phyloP scores from a whole-genome alignment of 2,797 vertebrate species.

The Halcyon chelicuti region DNA sequence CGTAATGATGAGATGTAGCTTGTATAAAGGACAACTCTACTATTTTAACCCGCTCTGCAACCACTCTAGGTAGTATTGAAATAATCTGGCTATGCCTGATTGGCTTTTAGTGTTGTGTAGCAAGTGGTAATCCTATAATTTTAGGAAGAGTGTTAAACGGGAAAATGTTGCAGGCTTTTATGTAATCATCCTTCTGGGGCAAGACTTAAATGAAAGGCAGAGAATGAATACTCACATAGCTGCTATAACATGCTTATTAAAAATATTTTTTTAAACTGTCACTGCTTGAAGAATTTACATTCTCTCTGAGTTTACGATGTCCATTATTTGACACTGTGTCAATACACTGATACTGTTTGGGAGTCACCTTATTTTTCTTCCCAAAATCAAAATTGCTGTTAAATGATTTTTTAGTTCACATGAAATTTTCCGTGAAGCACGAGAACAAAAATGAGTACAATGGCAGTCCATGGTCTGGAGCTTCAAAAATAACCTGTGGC shows the following conservation, averaged over 20 bases:
- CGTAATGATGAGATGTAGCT: background rate
- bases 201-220: background rate
- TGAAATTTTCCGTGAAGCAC: conserved; percentile 68
- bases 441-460: conserved; percentile 62
- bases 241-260: background rate
- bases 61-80: background rate
- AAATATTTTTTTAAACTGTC: background rate
- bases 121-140: background rate
- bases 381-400: conserved; percentile 67
- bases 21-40: background rate
- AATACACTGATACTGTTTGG: conserved; percentile 48
- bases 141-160: background rate
- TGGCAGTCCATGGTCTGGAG: background rate
- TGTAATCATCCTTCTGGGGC: background rate
- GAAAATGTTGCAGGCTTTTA: background rate
- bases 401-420: conserved; percentile 66
- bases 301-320: conserved; percentile 48
- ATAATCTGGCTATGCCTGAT: background rate
- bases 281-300: conserved; percentile 5
- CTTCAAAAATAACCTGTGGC: conserved; percentile 69
- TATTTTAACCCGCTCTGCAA: background rate
- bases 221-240: background rate
- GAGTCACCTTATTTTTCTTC: conserved; percentile 67
- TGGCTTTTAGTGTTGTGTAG: background rate
- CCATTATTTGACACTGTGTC: conserved; percentile 55